phyloP scores from a whole-genome alignment of 2,888 invertebrate species.

The Lycocerus yunnanus region DNA sequence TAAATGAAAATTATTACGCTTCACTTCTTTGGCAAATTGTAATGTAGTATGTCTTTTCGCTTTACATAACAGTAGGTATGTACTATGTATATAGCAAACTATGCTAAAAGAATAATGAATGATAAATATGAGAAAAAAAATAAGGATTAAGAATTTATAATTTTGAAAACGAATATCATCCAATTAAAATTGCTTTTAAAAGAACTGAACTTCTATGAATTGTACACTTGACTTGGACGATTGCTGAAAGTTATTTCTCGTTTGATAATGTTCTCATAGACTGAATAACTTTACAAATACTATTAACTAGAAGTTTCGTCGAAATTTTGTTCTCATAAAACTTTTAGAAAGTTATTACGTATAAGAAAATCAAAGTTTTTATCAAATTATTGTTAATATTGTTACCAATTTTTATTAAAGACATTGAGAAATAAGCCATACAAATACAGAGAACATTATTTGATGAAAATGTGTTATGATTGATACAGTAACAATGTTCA shows the following conservation, averaged over 20 bases:
- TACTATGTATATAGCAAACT: not conserved
- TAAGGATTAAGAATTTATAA: not conserved
- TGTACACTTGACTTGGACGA: not conserved
- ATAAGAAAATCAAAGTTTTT: not conserved
- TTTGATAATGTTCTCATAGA: not conserved
- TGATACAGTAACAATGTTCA: not conserved
- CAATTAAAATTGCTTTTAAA: not conserved
- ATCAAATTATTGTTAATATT: not conserved
- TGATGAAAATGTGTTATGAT: not conserved
- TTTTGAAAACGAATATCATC: not conserved
- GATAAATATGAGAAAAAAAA: not conserved
- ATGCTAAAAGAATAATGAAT: not conserved
- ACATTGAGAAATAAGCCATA: not conserved
- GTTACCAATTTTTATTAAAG: not conserved
- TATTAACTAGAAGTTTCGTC: not conserved
- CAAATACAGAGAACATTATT: not conserved
- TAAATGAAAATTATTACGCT: constrained; percentile 22
- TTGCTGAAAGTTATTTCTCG: not conserved
- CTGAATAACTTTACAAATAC: not conserved
- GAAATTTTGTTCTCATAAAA: not conserved
- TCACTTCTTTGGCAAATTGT: not conserved
- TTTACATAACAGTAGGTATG: not conserved
- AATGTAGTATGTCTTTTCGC: not conserved
- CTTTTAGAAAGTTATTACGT: not conserved
- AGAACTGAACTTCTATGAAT: not conserved